phyloP scores from a whole-genome alignment of 1,140 invertebrate species.

The Procambarus virginalis region DNA sequence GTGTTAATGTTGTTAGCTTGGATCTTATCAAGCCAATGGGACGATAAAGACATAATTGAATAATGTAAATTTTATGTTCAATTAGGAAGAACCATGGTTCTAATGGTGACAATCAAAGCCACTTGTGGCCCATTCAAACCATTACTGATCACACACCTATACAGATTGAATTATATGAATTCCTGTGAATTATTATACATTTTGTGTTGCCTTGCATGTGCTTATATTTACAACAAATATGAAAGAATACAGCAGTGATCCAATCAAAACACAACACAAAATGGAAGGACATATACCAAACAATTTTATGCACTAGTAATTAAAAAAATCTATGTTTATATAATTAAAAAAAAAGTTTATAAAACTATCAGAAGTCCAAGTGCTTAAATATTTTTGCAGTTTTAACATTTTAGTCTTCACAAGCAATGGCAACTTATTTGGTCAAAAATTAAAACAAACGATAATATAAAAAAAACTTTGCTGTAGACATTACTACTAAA shows the following conservation, averaged over 20 bases:
- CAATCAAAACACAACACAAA: conserved; percentile 13
- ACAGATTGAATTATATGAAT: conserved; percentile 23
- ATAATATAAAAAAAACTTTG: no score
- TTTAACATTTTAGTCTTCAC: no score
- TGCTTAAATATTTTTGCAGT: no score
- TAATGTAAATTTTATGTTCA: conserved; percentile 33
- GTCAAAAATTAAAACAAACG: no score
- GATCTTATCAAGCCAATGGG: conserved; percentile 11
- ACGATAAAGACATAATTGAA: conserved; percentile 16
- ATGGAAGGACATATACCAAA: background rate
- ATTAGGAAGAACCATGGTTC: conserved; percentile 34
- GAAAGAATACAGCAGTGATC: background rate
- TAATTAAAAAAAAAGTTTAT: no score
- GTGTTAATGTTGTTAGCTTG: background rate
- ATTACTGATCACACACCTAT: conserved; percentile 27
- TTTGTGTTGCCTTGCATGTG: conserved; percentile 26
- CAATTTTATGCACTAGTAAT: background rate
- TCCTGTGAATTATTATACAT: background rate
- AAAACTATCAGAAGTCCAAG: no score
- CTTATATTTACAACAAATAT: conserved; percentile 32
- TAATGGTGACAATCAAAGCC: conserved; percentile 30
- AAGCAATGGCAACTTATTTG: no score
- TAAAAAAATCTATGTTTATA: no score
- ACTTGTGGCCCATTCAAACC: conserved; percentile 40
- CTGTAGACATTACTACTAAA: background rate